Evolutionary conservation across 2,113 vertebrate genomes (phyloP).

Genomic region (Motacilla alba): DNA sequence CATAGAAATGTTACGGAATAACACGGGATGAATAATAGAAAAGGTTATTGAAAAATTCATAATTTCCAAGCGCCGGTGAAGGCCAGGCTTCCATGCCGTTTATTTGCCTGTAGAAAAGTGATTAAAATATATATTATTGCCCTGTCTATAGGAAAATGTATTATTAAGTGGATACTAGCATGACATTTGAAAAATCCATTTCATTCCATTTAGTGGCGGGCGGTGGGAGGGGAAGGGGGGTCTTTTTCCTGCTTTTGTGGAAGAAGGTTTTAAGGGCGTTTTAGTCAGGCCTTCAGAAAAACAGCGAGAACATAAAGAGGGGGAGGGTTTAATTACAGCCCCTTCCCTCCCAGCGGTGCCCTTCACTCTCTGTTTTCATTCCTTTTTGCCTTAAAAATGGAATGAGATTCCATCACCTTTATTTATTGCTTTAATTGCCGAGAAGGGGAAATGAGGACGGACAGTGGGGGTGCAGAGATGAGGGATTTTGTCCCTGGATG

Average conservation of each 20-base stretch:
- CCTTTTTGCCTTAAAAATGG: neutral
- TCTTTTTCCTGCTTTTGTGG: slow-evolving; percentile 31
- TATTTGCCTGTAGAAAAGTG: slow-evolving; percentile 81
- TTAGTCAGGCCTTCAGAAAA: slow-evolving; percentile 66
- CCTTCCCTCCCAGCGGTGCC: slow-evolving; percentile 28
- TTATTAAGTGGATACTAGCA: slow-evolving; percentile 81
- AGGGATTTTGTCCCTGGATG: neutral
- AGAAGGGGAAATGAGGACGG: neutral
- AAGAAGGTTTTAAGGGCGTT: slow-evolving; percentile 56
- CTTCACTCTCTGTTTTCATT: neutral
- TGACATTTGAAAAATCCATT: slow-evolving; percentile 82
- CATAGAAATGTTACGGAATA: slow-evolving; percentile 85
- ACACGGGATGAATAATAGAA: slow-evolving; percentile 93
- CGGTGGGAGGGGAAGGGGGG: neutral
- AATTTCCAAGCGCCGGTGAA: slow-evolving; percentile 84
- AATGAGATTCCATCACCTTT: slow-evolving; percentile 37
- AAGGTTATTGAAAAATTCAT: slow-evolving; percentile 90
- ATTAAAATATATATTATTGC: slow-evolving; percentile 85
- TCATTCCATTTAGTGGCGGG: slow-evolving; percentile 70
- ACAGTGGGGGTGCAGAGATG: neutral
- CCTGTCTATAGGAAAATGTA: slow-evolving; percentile 81
- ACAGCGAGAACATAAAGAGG: neutral
- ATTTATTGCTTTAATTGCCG: slow-evolving; percentile 37
- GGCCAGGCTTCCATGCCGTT: slow-evolving; percentile 78
- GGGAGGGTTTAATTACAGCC: slow-evolving; percentile 67